Evolutionary conservation across 2,113 vertebrate species (phyloP).

Genomic region (Astur gentilis): DNA sequence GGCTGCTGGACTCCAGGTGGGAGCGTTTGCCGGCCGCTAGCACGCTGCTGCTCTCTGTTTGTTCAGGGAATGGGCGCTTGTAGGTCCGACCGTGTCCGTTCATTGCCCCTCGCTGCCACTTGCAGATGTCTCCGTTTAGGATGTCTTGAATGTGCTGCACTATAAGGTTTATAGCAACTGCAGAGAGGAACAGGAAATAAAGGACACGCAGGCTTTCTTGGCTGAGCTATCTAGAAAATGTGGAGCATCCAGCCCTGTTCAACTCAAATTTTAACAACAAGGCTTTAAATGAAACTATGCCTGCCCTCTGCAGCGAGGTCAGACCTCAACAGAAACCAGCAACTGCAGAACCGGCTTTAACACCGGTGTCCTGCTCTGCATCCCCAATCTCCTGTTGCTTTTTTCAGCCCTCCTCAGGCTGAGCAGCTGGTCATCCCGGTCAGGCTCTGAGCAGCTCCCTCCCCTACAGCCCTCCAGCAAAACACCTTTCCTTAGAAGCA

Average conservation of each 20-base stretch:
- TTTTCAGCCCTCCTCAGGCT: neutral
- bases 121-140: slow-evolving; percentile 90
- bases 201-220: neutral
- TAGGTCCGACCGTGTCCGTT: slow-evolving; percentile 75
- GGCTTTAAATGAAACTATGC: neutral
- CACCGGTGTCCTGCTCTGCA: neutral
- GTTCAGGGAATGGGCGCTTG: slow-evolving; percentile 82
- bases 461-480: neutral
- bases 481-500: neutral
- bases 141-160: slow-evolving; percentile 99
- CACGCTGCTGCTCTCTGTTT: slow-evolving; percentile 58
- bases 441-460: neutral
- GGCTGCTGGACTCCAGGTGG: slow-evolving; percentile 91
- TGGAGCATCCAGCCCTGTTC: neutral
- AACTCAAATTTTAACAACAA: neutral
- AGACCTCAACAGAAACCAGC: neutral
- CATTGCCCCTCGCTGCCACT: slow-evolving; percentile 82
- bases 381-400: accelerated
- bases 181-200: neutral
- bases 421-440: neutral
- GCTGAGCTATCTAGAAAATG: neutral
- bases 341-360: neutral
- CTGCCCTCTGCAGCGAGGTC: neutral
- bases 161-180: slow-evolving; percentile 97
- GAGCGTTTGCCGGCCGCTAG: slow-evolving; percentile 78